Base-by-base conservation (phyloP, 2,113 vertebrate genomes). In the Cariama cristata region DNA sequence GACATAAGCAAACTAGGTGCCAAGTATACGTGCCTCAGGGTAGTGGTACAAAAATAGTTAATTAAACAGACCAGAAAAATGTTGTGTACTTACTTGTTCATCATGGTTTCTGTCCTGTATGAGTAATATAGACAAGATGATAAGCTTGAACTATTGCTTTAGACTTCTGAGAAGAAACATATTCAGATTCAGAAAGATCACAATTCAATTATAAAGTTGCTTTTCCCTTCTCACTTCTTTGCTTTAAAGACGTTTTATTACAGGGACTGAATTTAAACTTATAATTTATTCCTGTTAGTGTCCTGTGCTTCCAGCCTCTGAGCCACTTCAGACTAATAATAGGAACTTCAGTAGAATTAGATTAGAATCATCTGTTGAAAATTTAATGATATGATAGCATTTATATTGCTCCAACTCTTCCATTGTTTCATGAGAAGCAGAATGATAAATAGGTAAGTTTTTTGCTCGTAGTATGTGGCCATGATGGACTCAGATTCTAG, bases 291-390 rank as follows among this genome's bases (percentile, higher is more conserved):
- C 50, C 44, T 63, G 21, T 55, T 93, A 63, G 26, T 56, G 50
- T 84, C 13, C 64, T 49, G 17, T 73, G 35, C 59, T 86, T 88
- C 67, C 38, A 83, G 40, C 38, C 17, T 75, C 58, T 83, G 44
- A 91, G 22, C 40, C 47, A 72, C 71, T 79, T 93, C 49, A 72
- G 53, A 17, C 81, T 90, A 90, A 52, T 87, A 84, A 50, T 63
- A 90, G 33, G 33, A 88, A 40, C 75, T 55, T 90, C 40, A 68
- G 82, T 94, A 87, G 83, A 91, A 56, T 86, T 86, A 69, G 55
- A 66, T 95, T 77, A 91, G 62, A 85, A 90, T 91, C 53, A 53
- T 33, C 59, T 83, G 42, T 83, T 94, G 71, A 91, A 93, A 92
- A 76, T 87, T 56, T 68, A 90, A 88, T 88, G 6, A 4, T 42